phyloP scores from a whole-genome alignment of 2,797 vertebrate genomes.

The Mus minutoides region DNA sequence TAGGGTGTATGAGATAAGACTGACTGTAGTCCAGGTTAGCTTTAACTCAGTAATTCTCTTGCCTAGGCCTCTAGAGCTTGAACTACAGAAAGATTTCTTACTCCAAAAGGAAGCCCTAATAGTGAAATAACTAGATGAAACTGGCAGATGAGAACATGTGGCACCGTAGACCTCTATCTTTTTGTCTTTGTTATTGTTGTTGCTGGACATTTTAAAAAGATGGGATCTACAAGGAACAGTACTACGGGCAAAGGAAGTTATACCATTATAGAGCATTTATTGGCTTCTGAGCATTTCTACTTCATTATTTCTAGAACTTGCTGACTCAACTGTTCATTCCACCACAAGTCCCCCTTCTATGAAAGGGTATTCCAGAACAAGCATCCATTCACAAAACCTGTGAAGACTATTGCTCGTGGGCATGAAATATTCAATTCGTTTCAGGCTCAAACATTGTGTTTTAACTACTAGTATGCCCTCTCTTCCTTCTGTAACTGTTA shows the following conservation, averaged over 20 bases:
- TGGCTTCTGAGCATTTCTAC: background rate
- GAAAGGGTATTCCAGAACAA: constrained; percentile 16
- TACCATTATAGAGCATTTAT: background rate
- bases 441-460: constrained; percentile 52
- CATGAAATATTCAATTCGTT: constrained; percentile 67
- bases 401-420: constrained; percentile 6
- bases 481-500: constrained; percentile 58
- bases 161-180: background rate
- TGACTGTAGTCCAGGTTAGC: background rate
- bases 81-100: background rate
- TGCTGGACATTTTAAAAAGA: background rate
- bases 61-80: background rate
- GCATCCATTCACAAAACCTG: constrained; percentile 37
- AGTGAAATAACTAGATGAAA: background rate
- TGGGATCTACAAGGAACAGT: background rate
- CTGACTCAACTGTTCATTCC: background rate
- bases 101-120: background rate
- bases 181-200: background rate
- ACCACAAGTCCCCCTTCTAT: background rate
- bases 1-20: background rate
- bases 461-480: constrained; percentile 12
- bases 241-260: background rate
- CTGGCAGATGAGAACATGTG: background rate
- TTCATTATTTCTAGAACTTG: background rate
- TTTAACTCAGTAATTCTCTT: background rate